phyloP scores from a whole-genome alignment of 2,888 invertebrate species.

The Calliscelio sp. region DNA sequence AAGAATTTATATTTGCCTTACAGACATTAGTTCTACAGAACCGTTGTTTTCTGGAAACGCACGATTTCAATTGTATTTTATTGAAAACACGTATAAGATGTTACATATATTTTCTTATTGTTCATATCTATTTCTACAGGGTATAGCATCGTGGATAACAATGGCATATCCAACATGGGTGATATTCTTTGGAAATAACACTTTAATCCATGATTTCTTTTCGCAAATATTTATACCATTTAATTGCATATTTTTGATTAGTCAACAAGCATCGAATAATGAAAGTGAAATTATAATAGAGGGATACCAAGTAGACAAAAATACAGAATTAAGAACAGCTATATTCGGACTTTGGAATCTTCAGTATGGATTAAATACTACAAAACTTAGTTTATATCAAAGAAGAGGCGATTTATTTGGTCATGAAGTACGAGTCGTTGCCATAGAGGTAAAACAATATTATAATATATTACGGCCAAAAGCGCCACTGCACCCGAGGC shows the following conservation, averaged over 20 bases:
- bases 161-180: constrained; percentile 85
- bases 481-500: no score
- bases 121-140: constrained; percentile 70
- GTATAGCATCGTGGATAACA: constrained; percentile 82
- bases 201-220: constrained; percentile 79
- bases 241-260: constrained; percentile 81
- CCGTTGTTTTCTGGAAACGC: no score
- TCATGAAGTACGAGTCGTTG: constrained; percentile 79
- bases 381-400: constrained; percentile 79
- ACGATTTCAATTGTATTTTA: no score
- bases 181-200: constrained; percentile 80
- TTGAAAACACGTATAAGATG: no score
- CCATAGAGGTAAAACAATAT: constrained; percentile 77
- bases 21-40: no score
- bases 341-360: constrained; percentile 80
- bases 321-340: constrained; percentile 74
- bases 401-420: constrained; percentile 82
- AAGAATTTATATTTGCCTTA: no score
- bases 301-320: constrained; percentile 80
- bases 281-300: constrained; percentile 79
- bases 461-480: no score
- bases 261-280: constrained; percentile 63
- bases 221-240: constrained; percentile 81
- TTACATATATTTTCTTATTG: no score
- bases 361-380: constrained; percentile 74